These are phyloP conservation scores for Castor canadensis DNA, from an alignment of 2,113 vertebrate species.

Conservation along the genomic window DNA sequence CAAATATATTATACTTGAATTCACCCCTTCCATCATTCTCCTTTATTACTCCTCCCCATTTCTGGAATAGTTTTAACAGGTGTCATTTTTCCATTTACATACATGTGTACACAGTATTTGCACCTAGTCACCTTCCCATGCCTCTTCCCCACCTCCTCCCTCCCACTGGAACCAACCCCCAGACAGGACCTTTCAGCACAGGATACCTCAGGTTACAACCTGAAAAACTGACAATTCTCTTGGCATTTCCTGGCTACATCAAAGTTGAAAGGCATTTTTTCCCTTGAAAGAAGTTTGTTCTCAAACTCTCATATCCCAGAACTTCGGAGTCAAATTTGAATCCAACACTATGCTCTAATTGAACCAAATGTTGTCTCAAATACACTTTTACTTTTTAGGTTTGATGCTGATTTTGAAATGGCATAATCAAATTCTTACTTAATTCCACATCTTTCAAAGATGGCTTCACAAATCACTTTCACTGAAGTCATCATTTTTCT, in stretches of 20 bases:
- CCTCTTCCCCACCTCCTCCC: too few species aligned
- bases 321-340: background rate
- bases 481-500: background rate
- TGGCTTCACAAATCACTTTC: background rate
- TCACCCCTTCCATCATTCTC: too few species aligned
- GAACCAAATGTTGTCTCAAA: background rate
- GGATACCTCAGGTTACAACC: background rate
- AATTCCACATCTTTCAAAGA: background rate
- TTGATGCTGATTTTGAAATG: background rate
- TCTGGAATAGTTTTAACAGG: too few species aligned
- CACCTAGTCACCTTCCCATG: too few species aligned
- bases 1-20: too few species aligned
- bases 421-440: background rate
- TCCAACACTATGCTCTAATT: background rate
- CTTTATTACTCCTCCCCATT: too few species aligned
- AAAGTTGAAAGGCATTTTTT: background rate
- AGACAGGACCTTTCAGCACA: background rate
- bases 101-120: too few species aligned
- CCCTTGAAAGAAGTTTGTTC: slow-evolving; percentile 9
- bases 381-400: background rate
- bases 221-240: background rate
- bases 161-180: too few species aligned
- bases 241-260: background rate
- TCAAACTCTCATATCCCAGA: background rate
- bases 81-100: too few species aligned